Conservation (phyloP, 2,888 invertebrate species). For the Drosophila koepferae region DNA sequence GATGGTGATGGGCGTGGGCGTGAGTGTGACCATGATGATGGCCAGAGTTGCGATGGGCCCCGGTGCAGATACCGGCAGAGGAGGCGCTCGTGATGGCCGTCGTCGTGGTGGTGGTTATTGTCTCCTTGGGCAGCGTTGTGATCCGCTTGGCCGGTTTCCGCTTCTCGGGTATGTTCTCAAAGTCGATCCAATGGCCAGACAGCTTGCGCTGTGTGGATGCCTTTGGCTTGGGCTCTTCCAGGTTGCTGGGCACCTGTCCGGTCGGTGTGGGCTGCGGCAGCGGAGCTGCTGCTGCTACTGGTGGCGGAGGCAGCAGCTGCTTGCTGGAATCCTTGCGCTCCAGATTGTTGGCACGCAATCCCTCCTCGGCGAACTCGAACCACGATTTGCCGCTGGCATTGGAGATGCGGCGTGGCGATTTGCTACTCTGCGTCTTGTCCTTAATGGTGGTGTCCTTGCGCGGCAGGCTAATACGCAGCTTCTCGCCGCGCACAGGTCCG, state of each 20-base stretch:
- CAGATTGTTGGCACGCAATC: conserved; percentile 85
- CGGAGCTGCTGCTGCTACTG: conserved; percentile 51
- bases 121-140: conserved; percentile 90
- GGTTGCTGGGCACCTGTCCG: conserved; percentile 5
- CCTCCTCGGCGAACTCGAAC: conserved; percentile 89
- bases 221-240: conserved; percentile 60
- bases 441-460: conserved; percentile 86
- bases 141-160: conserved; percentile 93
- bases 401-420: conserved; percentile 86
- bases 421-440: conserved; percentile 84
- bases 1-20: conserved; percentile 43
- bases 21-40: conserved; percentile 40
- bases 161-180: conserved; percentile 93
- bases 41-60: conserved; percentile 26
- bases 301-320: conserved; percentile 72
- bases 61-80: conserved; percentile 37
- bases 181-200: conserved; percentile 92
- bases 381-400: conserved; percentile 86
- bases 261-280: conserved; percentile 7
- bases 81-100: conserved; percentile 47
- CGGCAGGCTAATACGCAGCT: conserved; percentile 90
- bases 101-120: conserved; percentile 48
- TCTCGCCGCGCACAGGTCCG: conserved; percentile 86
- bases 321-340: conserved; percentile 82
- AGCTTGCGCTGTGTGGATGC: conserved; percentile 81